A percentile compares a stretch with the other conserved stretches of the same genome.
Conservation (phyloP, 1,140 invertebrate species). For the Macrocentrus cingulum region DNA sequence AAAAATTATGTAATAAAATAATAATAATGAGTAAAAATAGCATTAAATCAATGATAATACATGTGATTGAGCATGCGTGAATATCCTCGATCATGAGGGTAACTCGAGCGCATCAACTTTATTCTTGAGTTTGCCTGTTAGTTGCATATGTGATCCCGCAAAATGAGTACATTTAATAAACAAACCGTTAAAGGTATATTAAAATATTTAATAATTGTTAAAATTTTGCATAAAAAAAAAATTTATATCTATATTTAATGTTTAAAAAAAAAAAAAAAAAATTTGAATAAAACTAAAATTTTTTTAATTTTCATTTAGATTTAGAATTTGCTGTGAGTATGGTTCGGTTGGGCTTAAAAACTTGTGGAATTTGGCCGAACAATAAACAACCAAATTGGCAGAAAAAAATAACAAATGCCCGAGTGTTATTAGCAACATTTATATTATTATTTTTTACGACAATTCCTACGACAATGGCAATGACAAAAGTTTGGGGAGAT, state of each 20-base stretch:
- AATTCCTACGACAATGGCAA: not conserved
- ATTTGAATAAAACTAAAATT: not conserved
- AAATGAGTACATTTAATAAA: no score
- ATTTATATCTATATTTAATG: not conserved
- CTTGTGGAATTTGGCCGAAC: not conserved
- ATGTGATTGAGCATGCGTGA: no score
- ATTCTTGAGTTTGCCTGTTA: no score
- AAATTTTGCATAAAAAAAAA: no score
- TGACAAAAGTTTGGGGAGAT: constrained; percentile 12
- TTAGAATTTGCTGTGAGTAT: not conserved
- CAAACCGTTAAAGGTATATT: no score
- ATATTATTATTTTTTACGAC: not conserved
- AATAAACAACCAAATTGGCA: not conserved
- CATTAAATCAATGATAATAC: no score
- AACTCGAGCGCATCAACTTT: no score
- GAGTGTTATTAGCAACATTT: not conserved
- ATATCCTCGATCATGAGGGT: no score
- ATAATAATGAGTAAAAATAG: no score
- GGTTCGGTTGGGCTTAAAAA: not conserved
- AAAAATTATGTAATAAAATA: no score
- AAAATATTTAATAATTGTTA: no score
- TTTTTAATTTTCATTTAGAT: not conserved
- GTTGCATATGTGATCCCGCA: no score
- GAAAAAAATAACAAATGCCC: not conserved
- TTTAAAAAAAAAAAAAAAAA: not conserved